A percentile compares a stretch with the other conserved stretches of the same genome.
Conservation (phyloP, 2,797 vertebrate species). For the Pangasius djambal region DNA sequence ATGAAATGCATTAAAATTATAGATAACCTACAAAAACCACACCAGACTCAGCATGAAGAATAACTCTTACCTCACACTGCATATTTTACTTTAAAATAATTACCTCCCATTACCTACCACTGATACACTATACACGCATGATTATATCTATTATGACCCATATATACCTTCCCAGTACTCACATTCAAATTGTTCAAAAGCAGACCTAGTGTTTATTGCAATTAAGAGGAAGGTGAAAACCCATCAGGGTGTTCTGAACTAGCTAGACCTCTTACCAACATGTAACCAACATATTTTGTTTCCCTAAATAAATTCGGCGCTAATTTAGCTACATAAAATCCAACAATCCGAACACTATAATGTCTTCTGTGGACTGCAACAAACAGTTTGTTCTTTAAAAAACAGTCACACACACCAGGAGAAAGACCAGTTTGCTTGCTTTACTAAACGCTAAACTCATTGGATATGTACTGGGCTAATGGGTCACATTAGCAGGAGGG, state of each 20-base stretch:
- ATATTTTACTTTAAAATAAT: neutral
- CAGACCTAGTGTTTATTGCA: neutral
- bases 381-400: neutral
- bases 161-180: neutral
- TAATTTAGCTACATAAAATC: neutral
- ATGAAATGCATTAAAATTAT: neutral
- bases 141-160: neutral
- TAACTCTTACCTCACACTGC: neutral
- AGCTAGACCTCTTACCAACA: neutral
- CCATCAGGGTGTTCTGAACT: neutral
- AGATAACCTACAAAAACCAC: neutral
- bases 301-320: neutral
- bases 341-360: neutral
- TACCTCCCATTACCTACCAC: neutral
- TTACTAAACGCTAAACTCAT: slow-evolving; percentile 89
- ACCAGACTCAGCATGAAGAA: neutral
- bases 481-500: slow-evolving; percentile 87
- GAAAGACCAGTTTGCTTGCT: slow-evolving; percentile 84
- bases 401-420: slow-evolving; percentile 46
- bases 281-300: neutral
- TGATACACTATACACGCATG: neutral
- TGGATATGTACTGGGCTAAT: slow-evolving; percentile 88
- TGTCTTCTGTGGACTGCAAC: neutral
- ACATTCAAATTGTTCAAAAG: neutral
- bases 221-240: neutral